Conservation (phyloP, 2,797 vertebrate species). For the Acipenser ruthenus region DNA sequence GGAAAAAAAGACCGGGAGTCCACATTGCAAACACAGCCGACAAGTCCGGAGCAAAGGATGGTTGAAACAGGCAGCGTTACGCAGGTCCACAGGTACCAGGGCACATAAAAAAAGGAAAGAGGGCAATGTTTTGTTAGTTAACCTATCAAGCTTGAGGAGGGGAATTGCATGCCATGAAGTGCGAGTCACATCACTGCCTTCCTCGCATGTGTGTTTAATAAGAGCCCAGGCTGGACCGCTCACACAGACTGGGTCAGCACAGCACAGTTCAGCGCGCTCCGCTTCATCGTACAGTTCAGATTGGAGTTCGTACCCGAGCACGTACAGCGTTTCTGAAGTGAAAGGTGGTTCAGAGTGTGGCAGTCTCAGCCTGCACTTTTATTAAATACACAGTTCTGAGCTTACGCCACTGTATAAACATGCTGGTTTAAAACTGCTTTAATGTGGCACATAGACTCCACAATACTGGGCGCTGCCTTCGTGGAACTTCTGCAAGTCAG, state of each 20-base stretch:
- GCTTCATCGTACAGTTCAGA: neutral
- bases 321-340: neutral
- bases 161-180: conserved; percentile 57
- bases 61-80: conserved; percentile 95
- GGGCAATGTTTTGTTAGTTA: conserved; percentile 99
- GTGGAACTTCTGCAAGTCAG: too few relatives aligned
- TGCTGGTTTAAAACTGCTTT: too few relatives aligned
- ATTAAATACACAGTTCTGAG: conserved; percentile 4
- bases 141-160: conserved; percentile 44
- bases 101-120: conserved; percentile 99
- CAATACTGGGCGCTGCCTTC: too few relatives aligned
- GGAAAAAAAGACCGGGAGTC: conserved; percentile 38
- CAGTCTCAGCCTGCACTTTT: conserved; percentile 8
- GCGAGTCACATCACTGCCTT: conserved; percentile 19
- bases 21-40: conserved; percentile 51
- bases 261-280: too few relatives aligned
- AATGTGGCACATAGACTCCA: too few relatives aligned
- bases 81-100: conserved; percentile 99
- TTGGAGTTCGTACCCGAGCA: neutral
- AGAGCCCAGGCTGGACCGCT: conserved; percentile 6
- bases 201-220: conserved; percentile 9
- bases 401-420: too few relatives aligned
- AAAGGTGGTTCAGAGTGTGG: neutral
- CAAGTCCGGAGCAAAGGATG: conserved; percentile 92
- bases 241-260: too few relatives aligned